phyloP scores from a whole-genome alignment of 2,113 vertebrate genomes.

The Coryphaenoides rupestris region DNA sequence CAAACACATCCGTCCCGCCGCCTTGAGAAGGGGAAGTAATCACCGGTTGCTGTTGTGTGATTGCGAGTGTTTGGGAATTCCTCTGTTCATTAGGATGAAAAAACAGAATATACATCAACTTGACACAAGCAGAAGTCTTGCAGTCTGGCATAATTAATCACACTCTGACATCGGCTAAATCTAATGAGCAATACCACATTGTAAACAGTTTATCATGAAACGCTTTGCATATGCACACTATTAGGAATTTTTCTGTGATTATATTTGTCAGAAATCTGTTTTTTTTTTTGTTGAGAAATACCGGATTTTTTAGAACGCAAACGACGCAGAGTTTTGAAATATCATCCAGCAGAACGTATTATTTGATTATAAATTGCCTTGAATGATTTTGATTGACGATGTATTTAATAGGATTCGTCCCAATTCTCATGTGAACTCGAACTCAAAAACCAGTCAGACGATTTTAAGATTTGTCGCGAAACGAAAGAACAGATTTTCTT shows the following conservation, averaged over 20 bases:
- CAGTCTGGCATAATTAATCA: conserved; percentile 71
- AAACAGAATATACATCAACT: conserved; percentile 68
- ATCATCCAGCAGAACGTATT: no score
- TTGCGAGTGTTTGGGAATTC: conserved; percentile 47
- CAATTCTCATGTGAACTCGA: no score
- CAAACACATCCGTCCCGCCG: background rate
- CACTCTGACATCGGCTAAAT: conserved; percentile 53
- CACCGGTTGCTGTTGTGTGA: conserved; percentile 27
- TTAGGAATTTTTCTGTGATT: conserved; percentile 33
- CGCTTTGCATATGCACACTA: conserved; percentile 32
- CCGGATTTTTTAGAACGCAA: no score
- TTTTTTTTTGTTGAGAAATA: background rate
- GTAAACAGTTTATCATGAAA: conserved; percentile 64
- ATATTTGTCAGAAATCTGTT: conserved; percentile 22
- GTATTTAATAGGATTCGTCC: no score
- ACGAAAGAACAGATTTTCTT: no score
- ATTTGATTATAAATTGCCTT: no score
- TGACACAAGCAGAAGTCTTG: conserved; percentile 72
- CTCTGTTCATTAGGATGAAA: conserved; percentile 67
- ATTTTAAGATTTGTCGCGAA: no score
- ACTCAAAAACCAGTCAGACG: no score
- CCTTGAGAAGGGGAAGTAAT: conserved; percentile 48
- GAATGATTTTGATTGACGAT: no score
- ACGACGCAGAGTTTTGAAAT: no score
- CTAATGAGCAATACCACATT: conserved; percentile 66